Evolutionary conservation across 2,797 vertebrate species (phyloP).

Genomic region (Crenichthys baileyi): DNA sequence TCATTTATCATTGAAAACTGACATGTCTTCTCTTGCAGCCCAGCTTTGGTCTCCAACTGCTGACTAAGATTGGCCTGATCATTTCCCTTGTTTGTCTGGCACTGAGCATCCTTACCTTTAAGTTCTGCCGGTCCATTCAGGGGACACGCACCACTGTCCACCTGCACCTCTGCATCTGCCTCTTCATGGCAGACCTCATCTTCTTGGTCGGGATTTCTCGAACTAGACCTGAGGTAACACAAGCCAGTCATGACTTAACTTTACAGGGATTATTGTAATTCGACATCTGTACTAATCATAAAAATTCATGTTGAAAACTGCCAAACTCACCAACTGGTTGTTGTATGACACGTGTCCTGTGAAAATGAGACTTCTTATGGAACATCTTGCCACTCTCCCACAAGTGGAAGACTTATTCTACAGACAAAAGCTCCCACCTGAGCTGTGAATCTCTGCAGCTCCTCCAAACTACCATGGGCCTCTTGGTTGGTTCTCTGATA

Average conservation of each 20-base stretch:
- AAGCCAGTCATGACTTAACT: neutral
- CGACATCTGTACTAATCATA: neutral
- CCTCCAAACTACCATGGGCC: too few relatives aligned
- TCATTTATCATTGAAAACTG: neutral
- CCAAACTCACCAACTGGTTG: neutral
- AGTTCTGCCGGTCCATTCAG: conserved; percentile 84
- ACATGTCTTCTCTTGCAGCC: conserved; percentile 31
- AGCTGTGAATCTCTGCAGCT: too few relatives aligned
- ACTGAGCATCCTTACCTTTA: conserved; percentile 85
- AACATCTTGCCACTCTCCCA: too few relatives aligned
- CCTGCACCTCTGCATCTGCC: conserved; percentile 86
- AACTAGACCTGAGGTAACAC: conserved; percentile 73
- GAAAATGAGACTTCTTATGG: too few relatives aligned
- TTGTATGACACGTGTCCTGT: too few relatives aligned
- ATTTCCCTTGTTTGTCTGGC: conserved; percentile 84
- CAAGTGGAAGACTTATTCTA: too few relatives aligned
- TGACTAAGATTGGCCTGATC: conserved; percentile 82
- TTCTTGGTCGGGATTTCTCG: conserved; percentile 83
- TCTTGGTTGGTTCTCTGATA: neutral
- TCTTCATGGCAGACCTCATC: conserved; percentile 84
- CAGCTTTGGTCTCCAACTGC: conserved; percentile 69
- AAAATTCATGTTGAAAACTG: neutral
- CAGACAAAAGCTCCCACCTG: too few relatives aligned
- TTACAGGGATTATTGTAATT: neutral
- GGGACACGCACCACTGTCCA: conserved; percentile 88